Evolutionary conservation across 2,888 invertebrate genomes (phyloP).

Genomic region (Minunthozetes semirufus): DNA sequence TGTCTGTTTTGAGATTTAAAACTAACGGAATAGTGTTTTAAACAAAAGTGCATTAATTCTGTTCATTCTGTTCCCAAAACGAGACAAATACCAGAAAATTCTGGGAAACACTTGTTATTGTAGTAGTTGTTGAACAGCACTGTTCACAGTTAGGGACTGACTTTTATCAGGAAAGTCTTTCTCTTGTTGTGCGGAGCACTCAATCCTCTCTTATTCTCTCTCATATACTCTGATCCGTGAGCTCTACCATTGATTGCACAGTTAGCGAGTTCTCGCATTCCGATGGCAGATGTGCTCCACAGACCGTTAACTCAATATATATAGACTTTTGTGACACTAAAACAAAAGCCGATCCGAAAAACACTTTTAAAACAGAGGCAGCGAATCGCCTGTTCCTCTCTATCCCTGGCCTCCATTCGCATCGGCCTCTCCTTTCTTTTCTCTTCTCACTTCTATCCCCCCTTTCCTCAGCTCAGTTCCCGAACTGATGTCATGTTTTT

Average conservation of each 20-base stretch:
- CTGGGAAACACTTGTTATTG: slow-evolving; percentile 30
- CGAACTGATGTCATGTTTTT: neutral
- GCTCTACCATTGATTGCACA: slow-evolving; percentile 11
- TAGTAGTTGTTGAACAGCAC: slow-evolving; percentile 23
- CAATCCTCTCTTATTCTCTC: neutral
- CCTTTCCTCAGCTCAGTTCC: neutral
- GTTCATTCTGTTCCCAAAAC: neutral
- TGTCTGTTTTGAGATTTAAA: neutral
- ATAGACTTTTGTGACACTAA: neutral
- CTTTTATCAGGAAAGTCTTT: neutral
- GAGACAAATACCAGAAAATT: slow-evolving; percentile 23
- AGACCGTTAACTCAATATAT: neutral
- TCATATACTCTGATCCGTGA: neutral
- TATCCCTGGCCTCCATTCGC: neutral
- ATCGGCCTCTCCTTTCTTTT: neutral
- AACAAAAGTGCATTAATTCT: neutral
- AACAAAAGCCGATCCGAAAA: slow-evolving; percentile 26
- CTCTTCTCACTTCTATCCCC: neutral
- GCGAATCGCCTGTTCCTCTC: neutral
- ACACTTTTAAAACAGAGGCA: neutral
- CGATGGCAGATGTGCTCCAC: slow-evolving; percentile 23
- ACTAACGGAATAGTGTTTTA: neutral
- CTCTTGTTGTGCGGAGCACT: neutral
- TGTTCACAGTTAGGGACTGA: neutral
- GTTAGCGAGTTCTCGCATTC: slow-evolving; percentile 29